Conservation (phyloP, 2,797 vertebrate species). For the Lithobates pipiens region DNA sequence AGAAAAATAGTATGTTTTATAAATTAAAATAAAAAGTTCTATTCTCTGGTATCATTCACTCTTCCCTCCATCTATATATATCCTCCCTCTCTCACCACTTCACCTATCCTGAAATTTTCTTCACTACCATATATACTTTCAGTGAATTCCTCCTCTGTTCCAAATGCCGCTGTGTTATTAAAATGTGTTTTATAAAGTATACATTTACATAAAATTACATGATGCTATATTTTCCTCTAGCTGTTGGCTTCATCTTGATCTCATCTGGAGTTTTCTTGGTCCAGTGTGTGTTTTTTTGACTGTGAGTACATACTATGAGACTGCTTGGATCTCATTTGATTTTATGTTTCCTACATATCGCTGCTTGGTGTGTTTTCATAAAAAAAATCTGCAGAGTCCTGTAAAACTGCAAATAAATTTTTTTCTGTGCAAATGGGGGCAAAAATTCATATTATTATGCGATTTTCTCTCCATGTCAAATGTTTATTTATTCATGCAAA, state of each 20-base stretch:
- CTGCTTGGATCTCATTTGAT: no score
- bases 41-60: no score
- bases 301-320: not conserved
- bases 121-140: no score
- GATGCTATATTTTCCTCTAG: conserved; percentile 40
- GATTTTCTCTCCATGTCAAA: no score
- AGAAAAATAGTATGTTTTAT: conserved; percentile 56
- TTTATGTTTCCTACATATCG: not conserved
- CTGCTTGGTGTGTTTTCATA: not conserved
- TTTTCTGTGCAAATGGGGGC: no score
- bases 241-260: conserved; percentile 66
- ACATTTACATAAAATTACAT: not conserved
- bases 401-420: no score
- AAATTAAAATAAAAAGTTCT: not conserved
- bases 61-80: not conserved
- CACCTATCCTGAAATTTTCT: not conserved
- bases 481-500: no score
- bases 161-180: no score
- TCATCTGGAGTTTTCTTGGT: conserved; percentile 70
- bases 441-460: no score
- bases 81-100: no score
- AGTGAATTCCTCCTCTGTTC: no score
- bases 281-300: conserved; percentile 61
- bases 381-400: no score
- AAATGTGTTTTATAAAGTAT: not conserved